phyloP scores from a whole-genome alignment of 2,888 invertebrate genomes.

The Calliscelio sp. region DNA sequence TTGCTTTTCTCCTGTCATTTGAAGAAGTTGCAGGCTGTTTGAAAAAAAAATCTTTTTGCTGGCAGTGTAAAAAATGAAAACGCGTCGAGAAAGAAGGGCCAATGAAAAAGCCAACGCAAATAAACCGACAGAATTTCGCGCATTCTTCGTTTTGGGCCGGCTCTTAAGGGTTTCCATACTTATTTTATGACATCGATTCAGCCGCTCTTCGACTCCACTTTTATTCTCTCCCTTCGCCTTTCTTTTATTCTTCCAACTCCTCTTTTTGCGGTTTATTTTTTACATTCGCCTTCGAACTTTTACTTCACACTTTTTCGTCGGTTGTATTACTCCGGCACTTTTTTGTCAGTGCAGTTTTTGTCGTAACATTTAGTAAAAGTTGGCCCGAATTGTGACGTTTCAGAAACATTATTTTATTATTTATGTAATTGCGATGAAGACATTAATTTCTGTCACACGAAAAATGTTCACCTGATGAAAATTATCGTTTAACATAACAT shows the following conservation, averaged over 20 bases:
- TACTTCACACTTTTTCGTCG: constrained; percentile 62
- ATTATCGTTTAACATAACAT: too few species aligned
- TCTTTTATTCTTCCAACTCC: constrained; percentile 47
- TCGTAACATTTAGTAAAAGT: constrained; percentile 17
- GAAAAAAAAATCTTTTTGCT: constrained; percentile 65
- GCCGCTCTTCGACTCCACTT: constrained; percentile 60
- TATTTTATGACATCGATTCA: constrained; percentile 72
- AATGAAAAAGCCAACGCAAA: constrained; percentile 63
- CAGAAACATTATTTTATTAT: constrained; percentile 6
- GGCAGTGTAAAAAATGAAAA: constrained; percentile 41
- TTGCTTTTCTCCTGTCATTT: too few species aligned
- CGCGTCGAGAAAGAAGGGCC: constrained; percentile 42
- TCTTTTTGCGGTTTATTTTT: constrained; percentile 47
- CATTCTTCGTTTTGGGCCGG: constrained; percentile 55
- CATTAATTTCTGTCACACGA: too few species aligned
- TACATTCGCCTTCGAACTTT: constrained; percentile 55
- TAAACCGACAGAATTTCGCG: constrained; percentile 65
- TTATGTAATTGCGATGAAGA: too few species aligned
- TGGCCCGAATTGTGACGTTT: constrained; percentile 5
- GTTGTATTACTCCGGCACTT: constrained; percentile 28
- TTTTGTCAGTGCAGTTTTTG: constrained; percentile 22
- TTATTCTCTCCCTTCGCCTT: constrained; percentile 55
- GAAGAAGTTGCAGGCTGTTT: not conserved
- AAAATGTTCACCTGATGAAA: too few species aligned
- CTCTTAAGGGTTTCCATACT: constrained; percentile 65